Evolutionary conservation across 1,140 invertebrate species (phyloP).

Genomic region (Ptiloglossa arizonensis): DNA sequence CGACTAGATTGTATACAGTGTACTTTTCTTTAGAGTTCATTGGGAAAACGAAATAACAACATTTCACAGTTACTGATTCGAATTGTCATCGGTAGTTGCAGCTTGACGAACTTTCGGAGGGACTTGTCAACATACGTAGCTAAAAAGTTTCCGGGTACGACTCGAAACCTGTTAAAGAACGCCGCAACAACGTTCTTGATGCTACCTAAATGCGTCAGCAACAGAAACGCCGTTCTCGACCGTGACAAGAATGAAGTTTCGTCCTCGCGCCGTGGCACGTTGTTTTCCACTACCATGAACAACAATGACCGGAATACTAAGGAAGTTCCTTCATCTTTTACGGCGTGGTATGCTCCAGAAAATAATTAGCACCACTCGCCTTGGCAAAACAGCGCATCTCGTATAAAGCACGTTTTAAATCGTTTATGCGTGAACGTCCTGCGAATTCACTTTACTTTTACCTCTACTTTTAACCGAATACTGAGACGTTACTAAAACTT

Average conservation of each 20-base stretch:
- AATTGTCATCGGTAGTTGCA: slow-evolving; percentile 30
- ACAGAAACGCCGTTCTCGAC: slow-evolving; percentile 40
- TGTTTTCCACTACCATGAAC: slow-evolving; percentile 47
- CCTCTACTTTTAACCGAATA: neutral
- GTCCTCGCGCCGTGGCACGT: slow-evolving; percentile 39
- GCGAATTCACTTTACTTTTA: neutral
- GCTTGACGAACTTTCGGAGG: slow-evolving; percentile 23
- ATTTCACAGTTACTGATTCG: slow-evolving; percentile 10
- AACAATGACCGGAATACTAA: slow-evolving; percentile 27
- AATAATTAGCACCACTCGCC: slow-evolving; percentile 52
- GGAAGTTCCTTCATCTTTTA: slow-evolving; percentile 53
- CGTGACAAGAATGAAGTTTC: slow-evolving; percentile 58
- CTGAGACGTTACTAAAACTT: too few relatives aligned
- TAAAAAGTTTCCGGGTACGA: slow-evolving; percentile 30
- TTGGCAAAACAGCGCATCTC: slow-evolving; percentile 11
- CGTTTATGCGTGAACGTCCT: neutral
- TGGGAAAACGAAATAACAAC: slow-evolving; percentile 12
- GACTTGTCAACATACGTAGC: slow-evolving; percentile 7
- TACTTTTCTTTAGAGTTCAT: neutral
- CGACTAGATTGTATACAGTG: neutral
- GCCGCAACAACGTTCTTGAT: slow-evolving; percentile 9
- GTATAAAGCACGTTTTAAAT: neutral
- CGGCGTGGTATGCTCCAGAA: slow-evolving; percentile 21
- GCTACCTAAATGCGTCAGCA: slow-evolving; percentile 30
- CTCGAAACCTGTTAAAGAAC: slow-evolving; percentile 32